Conservation (phyloP, 2,113 vertebrate genomes). For the Semicossyphus pulcher region DNA sequence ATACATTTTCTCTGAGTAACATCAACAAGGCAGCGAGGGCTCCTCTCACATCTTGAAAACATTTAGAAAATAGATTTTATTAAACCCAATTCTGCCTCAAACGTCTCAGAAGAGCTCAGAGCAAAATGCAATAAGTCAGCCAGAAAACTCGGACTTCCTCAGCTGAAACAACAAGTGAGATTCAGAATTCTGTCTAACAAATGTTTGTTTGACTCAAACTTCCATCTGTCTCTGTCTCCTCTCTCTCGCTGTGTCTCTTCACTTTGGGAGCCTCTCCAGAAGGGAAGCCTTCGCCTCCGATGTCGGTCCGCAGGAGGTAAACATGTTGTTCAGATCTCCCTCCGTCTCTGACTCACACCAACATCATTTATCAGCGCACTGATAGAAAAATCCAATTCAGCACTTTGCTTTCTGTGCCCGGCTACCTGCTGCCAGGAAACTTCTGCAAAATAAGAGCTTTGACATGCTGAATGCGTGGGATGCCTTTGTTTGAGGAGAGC, state of each 20-base stretch:
- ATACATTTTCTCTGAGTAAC: too few relatives aligned
- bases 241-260: conserved; percentile 71
- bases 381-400: conserved; percentile 59
- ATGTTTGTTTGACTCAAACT: conserved; percentile 8
- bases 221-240: conserved; percentile 8
- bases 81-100: conserved; percentile 11
- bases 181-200: neutral
- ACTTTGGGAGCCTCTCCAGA: conserved; percentile 84
- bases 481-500: conserved; percentile 76
- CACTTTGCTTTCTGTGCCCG: conserved; percentile 48
- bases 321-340: conserved; percentile 87
- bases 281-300: conserved; percentile 85
- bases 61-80: too few relatives aligned
- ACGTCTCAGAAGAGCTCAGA: neutral
- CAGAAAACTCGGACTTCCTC: neutral
- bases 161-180: neutral
- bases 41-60: too few relatives aligned
- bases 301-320: conserved; percentile 86
- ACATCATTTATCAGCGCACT: conserved; percentile 32
- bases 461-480: conserved; percentile 63
- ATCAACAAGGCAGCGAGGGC: too few relatives aligned
- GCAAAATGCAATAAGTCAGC: neutral
- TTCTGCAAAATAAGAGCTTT: conserved; percentile 50
- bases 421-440: conserved; percentile 59
- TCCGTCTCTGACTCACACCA: conserved; percentile 26